Evolutionary conservation across 2,797 vertebrate species (phyloP), one percentile per base, ranked within the genome.

Genomic region (Hippopotamyrus pictus): DNA sequence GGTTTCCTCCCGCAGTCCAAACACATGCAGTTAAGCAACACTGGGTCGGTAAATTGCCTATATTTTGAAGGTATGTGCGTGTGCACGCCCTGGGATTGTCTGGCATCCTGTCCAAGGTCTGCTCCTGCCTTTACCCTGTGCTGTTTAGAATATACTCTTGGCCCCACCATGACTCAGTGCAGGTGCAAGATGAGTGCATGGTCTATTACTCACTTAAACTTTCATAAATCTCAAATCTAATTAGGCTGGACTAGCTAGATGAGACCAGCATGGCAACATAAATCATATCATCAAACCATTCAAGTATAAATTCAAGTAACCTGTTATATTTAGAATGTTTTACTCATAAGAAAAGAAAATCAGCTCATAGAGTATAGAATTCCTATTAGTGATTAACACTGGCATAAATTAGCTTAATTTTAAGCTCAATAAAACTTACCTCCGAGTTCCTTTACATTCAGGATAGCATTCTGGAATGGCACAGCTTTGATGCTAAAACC

Each of bases 401-500:
- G 65, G 65, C 46, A 85, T 12, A 51, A 14, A 51, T 29, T 85
- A 48, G 4, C 44, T 84, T 25, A 50, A 50, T 48, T 84, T 84
- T 46, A 51, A 85, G 44, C 11, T 51, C 44, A 48, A 25, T 44
- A 41, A 65, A 86, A 90, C 9, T 96, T 98, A 99, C 98, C 98
- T 98, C 98, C 98, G 73, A 99, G 98, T 95, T 99, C 98, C 95
- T 99, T 99, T 91, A 99, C 97, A 92, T 99, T 99, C 96, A 99
- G 95, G 95, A 99, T 95, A 92, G 98, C 98, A 94, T 98, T 99
- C 95, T 98, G 97, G 94, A 99, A 98, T 91, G 97, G 96, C 93
- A 99, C 98, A 46, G 98, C 98, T 97, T 99, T 99, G 95, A 99
- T 99, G 94, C 97, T 99, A 95, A 99, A 99, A 96, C 98, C 98